These are phyloP conservation scores for Typhlichthys subterraneus DNA, from an alignment of 2,797 vertebrate species.

Conservation along the genomic window DNA sequence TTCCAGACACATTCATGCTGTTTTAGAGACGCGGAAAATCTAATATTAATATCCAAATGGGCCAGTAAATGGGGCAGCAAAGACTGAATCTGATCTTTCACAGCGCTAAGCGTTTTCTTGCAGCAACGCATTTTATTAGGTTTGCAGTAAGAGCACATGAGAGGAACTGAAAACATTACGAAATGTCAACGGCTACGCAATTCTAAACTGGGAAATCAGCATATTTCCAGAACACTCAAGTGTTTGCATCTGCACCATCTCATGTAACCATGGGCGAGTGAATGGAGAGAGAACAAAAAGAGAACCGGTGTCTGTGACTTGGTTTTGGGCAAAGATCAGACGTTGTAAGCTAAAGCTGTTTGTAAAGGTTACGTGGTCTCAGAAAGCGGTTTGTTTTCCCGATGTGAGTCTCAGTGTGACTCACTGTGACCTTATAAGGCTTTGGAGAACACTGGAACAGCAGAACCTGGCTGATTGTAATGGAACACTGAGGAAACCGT, in stretches of 20 bases:
- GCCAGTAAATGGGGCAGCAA: neutral
- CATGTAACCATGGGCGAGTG: no score
- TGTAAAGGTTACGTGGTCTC: conserved; percentile 16
- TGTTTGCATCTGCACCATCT: conserved; percentile 13
- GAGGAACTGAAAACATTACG: conserved; percentile 26
- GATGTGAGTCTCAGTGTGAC: conserved; percentile 28
- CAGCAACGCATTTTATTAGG: conserved; percentile 42
- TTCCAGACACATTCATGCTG: conserved; percentile 30
- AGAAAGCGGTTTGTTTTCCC: conserved; percentile 23
- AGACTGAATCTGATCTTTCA: conserved; percentile 23
- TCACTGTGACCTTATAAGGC: conserved; percentile 59
- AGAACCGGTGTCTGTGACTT: no score
- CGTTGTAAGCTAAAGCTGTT: neutral
- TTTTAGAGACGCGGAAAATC: conserved; percentile 19
- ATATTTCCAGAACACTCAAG: conserved; percentile 33
- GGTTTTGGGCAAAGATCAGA: conserved; percentile 8
- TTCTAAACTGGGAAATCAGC: conserved; percentile 41
- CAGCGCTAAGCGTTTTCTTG: conserved; percentile 24
- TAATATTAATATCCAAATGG: no score
- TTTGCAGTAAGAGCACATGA: conserved; percentile 35
- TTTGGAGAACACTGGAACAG: conserved; percentile 27
- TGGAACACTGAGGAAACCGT: conserved; percentile 57
- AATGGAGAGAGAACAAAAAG: no score
- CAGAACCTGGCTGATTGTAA: conserved; percentile 59
- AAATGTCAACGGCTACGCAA: conserved; percentile 40